Conservation (phyloP, 1,140 invertebrate species). For the Maniola jurtina region DNA sequence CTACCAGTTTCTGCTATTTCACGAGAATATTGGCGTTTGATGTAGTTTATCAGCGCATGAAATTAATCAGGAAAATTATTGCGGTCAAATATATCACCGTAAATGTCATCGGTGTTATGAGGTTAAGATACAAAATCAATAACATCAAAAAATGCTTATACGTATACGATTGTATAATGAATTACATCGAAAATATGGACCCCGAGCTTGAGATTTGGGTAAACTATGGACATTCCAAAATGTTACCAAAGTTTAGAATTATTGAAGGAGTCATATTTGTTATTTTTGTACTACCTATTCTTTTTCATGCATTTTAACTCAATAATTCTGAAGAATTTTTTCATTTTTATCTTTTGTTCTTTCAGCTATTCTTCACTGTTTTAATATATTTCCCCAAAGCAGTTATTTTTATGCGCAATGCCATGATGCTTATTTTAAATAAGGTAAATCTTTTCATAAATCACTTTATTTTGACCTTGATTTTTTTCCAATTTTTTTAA, state of each 20-base stretch:
- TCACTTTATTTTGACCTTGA: not conserved
- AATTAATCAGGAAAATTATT: not conserved
- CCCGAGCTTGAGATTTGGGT: constrained; percentile 2
- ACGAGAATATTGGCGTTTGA: not conserved
- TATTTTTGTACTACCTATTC: too few relatives aligned
- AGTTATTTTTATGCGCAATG: constrained; percentile 4
- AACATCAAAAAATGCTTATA: not conserved
- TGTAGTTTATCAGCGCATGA: not conserved
- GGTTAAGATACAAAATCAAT: not conserved
- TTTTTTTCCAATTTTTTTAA: not conserved
- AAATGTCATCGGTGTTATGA: not conserved
- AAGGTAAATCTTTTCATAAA: not conserved
- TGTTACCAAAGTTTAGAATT: too few relatives aligned
- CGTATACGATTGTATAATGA: not conserved
- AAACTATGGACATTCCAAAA: not conserved
- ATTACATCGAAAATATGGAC: not conserved
- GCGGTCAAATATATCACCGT: not conserved
- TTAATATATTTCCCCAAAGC: not conserved
- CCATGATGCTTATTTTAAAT: not conserved
- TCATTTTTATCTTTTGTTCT: not conserved
- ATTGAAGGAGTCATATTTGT: too few relatives aligned
- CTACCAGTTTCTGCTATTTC: not conserved
- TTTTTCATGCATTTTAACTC: too few relatives aligned
- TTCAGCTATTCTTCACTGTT: constrained; percentile 4
- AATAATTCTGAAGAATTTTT: not conserved